Evolutionary conservation across 2,888 invertebrate species (phyloP), one percentile per base, ranked within the genome.

Genomic region (Sarcophaga caerulescens): DNA sequence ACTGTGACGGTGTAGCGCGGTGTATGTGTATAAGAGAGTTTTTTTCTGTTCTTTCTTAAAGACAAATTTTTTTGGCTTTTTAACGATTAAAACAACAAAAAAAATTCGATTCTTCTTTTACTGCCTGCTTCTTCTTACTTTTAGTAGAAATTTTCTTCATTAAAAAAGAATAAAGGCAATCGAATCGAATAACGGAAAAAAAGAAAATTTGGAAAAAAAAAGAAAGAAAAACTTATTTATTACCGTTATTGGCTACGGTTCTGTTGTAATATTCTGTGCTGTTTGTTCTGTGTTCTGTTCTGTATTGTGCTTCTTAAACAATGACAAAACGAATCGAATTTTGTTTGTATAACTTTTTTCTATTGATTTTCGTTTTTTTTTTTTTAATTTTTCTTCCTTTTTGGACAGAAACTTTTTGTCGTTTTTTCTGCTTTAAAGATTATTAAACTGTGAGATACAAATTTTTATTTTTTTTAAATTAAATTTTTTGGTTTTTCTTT

Each of bases 301-400:
- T 35, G 35, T 35, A 35, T 35, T 35, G 35, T 35, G 35, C 35
- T 70, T 71, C 52, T 70, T 76, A 23, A 11, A 75, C 63, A 81
- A 65, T 70, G 82, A 65, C 70, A 82, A 82, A 77, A 77, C 77
- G 35, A 82, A 82, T 90, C 90, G 90, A 91, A 91, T 90, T 66
- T 77, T 82, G 82, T 82, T 82, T 82, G 77, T 82, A 82, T 82
- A 82, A 77, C 82, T 77, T 77, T 82, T 71, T 82, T 60, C 71
- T 91, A 90, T 84, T 84, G 73, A 80, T 87, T 85, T 84, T 74
- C 62, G 8, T 21, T 59, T 44, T n/a, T 14, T 44, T n/a, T 14
- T 21, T 78, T 52, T 25, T 19, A 44, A 6, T 21, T 78, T 70
- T 25, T 19, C 17, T 74, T 88, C 79, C 79, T 68, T 71, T 66